Percentiles rank a stretch among this genome's conserved stretches.
Evolutionary conservation across 2,888 invertebrate genomes (phyloP).

Genomic region (Diarsia dahlii): DNA sequence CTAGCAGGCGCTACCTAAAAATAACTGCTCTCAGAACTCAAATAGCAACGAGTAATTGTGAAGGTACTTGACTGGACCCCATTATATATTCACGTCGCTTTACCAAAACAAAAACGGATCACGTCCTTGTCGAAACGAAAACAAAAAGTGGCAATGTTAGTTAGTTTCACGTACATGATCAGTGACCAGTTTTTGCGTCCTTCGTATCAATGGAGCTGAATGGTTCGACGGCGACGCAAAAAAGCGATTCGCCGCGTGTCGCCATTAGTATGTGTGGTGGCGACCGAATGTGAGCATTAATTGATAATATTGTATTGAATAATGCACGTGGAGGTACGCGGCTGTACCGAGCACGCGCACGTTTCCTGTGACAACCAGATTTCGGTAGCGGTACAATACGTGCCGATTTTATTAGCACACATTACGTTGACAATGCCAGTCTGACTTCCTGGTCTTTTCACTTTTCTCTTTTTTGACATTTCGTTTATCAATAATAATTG

Average conservation of each 20-base stretch:
- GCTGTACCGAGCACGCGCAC: constrained; percentile 81
- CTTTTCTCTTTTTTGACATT: constrained; percentile 42
- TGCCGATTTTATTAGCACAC: constrained; percentile 68
- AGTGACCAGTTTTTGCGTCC: constrained; percentile 80
- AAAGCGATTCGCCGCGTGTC: constrained; percentile 87
- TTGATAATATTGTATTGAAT: constrained; percentile 88
- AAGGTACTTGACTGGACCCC: constrained; percentile 58
- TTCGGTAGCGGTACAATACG: constrained; percentile 70
- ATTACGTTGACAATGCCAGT: constrained; percentile 61
- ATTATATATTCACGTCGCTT: constrained; percentile 82
- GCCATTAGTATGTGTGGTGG: constrained; percentile 88
- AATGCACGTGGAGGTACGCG: constrained; percentile 80
- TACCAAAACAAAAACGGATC: constrained; percentile 80
- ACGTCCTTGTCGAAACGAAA: constrained; percentile 80
- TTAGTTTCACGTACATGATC: constrained; percentile 79
- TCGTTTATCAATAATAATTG: constrained; percentile 36
- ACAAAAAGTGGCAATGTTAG: constrained; percentile 82
- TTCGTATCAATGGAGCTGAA: constrained; percentile 88
- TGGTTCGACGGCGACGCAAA: constrained; percentile 80
- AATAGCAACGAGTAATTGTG: constrained; percentile 26
- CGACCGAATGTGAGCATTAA: constrained; percentile 87
- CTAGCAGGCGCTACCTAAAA: constrained; percentile 32
- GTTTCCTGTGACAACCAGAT: constrained; percentile 76
- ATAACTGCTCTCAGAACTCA: constrained; percentile 44
- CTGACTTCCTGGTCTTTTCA: constrained; percentile 63